Conservation (phyloP, 2,888 invertebrate genomes). For the Zootermopsis nevadensis region DNA sequence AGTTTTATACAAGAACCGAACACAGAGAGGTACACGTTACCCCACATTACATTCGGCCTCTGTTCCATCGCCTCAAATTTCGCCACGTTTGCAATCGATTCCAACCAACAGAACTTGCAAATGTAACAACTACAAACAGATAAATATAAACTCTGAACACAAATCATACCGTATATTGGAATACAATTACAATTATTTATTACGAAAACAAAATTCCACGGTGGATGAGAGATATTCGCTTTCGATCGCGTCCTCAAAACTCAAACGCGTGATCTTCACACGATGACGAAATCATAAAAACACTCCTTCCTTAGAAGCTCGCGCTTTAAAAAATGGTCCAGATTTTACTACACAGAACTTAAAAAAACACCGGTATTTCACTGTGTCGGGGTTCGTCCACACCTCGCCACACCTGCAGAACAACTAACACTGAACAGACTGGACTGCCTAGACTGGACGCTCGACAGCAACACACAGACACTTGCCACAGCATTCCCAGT, state of each 20-base stretch:
- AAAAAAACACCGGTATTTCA: background rate
- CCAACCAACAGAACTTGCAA: too few relatives aligned
- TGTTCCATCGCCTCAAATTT: too few relatives aligned
- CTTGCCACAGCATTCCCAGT: background rate
- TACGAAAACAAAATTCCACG: too few relatives aligned
- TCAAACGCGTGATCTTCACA: background rate
- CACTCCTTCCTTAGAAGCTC: too few relatives aligned
- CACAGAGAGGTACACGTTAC: too few relatives aligned
- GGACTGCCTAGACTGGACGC: background rate
- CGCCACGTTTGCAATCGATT: too few relatives aligned
- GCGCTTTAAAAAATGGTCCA: background rate
- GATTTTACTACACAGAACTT: background rate
- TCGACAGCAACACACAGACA: background rate
- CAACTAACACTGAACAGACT: background rate
- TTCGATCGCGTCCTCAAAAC: background rate
- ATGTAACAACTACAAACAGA: too few relatives aligned
- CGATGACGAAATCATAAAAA: background rate
- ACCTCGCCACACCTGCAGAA: conserved; percentile 14
- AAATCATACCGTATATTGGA: background rate
- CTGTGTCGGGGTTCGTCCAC: background rate
- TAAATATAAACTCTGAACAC: too few relatives aligned
- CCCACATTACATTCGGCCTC: too few relatives aligned
- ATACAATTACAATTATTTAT: background rate
- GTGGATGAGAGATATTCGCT: too few relatives aligned
- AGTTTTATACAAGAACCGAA: too few relatives aligned